These are phyloP conservation scores for Turdus rufiventris DNA, from an alignment of 2,113 vertebrate species.

Conservation along the genomic window DNA sequence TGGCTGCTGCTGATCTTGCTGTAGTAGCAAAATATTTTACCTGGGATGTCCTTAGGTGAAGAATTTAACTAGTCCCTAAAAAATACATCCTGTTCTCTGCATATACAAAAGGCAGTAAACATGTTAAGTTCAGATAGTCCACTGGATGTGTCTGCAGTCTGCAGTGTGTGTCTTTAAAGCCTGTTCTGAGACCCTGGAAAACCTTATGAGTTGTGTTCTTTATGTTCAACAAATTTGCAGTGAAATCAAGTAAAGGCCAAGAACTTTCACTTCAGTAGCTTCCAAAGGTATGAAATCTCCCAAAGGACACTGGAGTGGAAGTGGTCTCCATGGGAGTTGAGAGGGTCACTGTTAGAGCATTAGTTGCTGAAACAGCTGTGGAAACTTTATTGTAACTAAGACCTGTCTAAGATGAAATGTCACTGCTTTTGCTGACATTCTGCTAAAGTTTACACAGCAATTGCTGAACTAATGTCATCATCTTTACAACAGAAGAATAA, in stretches of 20 bases:
- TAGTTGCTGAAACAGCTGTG: background rate
- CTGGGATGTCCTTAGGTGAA: background rate
- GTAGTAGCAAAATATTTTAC: background rate
- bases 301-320: background rate
- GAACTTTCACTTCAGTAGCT: slow-evolving; percentile 16
- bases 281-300: slow-evolving; percentile 23
- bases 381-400: background rate
- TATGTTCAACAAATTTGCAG: background rate
- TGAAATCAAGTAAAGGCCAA: background rate
- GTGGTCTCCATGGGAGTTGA: background rate
- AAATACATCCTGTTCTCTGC: background rate
- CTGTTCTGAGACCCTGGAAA: background rate
- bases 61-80: background rate
- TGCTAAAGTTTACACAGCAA: background rate
- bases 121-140: background rate
- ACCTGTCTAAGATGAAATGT: background rate
- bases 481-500: background rate
- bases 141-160: background rate
- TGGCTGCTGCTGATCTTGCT: background rate
- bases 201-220: background rate
- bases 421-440: slow-evolving; percentile 3
- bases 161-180: background rate
- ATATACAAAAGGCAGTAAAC: background rate
- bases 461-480: background rate
- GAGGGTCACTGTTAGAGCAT: background rate